Conservation (phyloP, 53 echinoderm and acorn worm genomes). For the Luidia sarsii region DNA sequence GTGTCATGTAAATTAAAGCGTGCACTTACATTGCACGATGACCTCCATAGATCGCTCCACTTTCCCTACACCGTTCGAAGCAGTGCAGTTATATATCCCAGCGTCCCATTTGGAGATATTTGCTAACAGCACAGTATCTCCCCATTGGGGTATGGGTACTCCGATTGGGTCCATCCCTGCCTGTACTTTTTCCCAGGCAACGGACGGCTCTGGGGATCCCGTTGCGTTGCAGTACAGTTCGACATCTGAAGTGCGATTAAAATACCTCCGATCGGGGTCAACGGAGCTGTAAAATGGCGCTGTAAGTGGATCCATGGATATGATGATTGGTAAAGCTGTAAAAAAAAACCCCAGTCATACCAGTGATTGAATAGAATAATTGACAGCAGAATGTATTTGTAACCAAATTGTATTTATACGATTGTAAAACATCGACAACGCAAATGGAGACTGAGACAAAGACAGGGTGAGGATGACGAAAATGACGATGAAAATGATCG, state of each 20-base stretch:
- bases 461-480: neutral
- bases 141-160: neutral
- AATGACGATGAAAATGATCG: too few relatives aligned
- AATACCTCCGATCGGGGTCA: conserved; percentile 45
- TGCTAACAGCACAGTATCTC: conserved; percentile 15
- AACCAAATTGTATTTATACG: too few relatives aligned
- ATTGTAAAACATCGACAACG: neutral
- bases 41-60: conserved; percentile 46
- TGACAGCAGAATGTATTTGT: too few relatives aligned
- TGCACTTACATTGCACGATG: conserved; percentile 64
- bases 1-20: neutral
- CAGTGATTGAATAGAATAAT: too few relatives aligned
- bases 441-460: neutral
- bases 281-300: conserved; percentile 28
- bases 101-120: conserved; percentile 29
- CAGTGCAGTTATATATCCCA: conserved; percentile 50
- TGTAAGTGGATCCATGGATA: conserved; percentile 23
- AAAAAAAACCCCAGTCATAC: neutral
- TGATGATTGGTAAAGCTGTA: conserved; percentile 32
- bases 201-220: conserved; percentile 47
- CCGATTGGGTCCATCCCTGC: neutral
- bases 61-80: conserved; percentile 42
- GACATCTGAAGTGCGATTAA: conserved; percentile 60
- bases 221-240: conserved; percentile 45
- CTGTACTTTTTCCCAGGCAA: conserved; percentile 54